Evolutionary conservation across 92 coral and sea anemone genomes (phyloP).

Genomic region (Nematostella vectensis): DNA sequence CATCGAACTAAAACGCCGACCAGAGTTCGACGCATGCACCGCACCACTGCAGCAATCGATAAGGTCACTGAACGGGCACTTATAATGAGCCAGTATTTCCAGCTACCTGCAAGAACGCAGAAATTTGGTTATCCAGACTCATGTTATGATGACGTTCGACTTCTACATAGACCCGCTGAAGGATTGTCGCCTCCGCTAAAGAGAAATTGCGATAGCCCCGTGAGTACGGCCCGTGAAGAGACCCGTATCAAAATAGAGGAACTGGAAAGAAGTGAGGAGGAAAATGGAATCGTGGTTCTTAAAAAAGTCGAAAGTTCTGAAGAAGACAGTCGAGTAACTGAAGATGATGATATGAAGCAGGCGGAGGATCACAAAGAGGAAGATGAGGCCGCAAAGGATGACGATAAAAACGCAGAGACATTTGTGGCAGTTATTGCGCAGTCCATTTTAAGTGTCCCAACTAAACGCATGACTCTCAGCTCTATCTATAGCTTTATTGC

Average conservation of each 20-base stretch:
- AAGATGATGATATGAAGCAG: constrained; percentile 6
- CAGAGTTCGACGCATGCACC: too few relatives aligned
- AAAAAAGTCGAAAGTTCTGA: constrained; percentile 2
- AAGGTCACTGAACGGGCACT: background rate
- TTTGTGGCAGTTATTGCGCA: constrained; percentile 98
- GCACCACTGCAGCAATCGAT: background rate
- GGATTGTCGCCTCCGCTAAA: constrained; percentile 6
- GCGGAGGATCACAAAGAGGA: constrained; percentile 31
- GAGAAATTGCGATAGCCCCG: constrained; percentile 1
- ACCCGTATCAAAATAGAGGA: constrained; percentile 9
- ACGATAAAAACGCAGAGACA: constrained; percentile 83
- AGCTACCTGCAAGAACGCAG: constrained; percentile 42
- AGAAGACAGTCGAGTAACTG: constrained; percentile 5
- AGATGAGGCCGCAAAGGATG: constrained; percentile 48
- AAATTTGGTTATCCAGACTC: constrained; percentile 50
- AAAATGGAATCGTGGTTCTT: constrained; percentile 10
- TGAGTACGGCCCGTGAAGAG: constrained; percentile 13
- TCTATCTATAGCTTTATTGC: constrained; percentile 96
- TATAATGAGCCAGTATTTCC: constrained; percentile 48
- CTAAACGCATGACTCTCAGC: constrained; percentile 95
- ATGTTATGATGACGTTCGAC: constrained; percentile 28
- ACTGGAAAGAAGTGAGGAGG: constrained; percentile 18
- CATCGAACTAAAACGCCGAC: background rate
- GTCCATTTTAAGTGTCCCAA: constrained; percentile 86
- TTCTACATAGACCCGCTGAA: constrained; percentile 10